Evolutionary conservation across 35 echinoderm and acorn worm species (phyloP), one percentile per base, ranked within the genome.

Genomic region (Heliocidaris erythrogramma): DNA sequence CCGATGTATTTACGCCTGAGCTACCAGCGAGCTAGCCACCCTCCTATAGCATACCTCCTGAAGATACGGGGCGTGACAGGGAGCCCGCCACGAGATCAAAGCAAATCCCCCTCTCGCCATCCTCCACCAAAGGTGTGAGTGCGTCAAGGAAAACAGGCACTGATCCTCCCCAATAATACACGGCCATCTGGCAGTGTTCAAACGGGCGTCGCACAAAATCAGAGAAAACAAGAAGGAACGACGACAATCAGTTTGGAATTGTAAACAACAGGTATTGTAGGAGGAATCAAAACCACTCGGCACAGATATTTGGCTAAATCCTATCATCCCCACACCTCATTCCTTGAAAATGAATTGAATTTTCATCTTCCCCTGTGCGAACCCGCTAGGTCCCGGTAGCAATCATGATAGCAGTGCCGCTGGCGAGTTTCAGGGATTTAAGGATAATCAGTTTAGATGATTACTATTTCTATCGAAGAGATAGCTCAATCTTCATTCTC

Each of bases 181-280:
- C 31, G 13, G 87, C 87, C 87, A 89, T 89, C 87, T 89, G 87
- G 87, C 87, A 89, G 12, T 30, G 47, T 42, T 89, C 87, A 47
- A 48, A 27, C 87, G 32, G 32, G 14, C 87, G 29, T 89, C 87
- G 87, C 18, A 42, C 35, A 42, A 42, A 42, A 42, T n/a, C n/a
- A 24, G 61, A 21, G 5, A 78, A n/a, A 89, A 48, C 31, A 89
- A 89, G 29, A 89, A 89, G 31, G 47, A 7, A 47, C 32, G 47
- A 13, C 47, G 87, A 89, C 87, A 89, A 48, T 89, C 12, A 32
- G 47, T 89, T 48, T 24, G 31, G 31, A 31, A 48, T 24, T 89
- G 87, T 89, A 89, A 89, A 89, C 87, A 89, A 89, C 87, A 89
- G 87, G 87, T 89, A 89, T 89, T 89, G 87, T 89, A 89, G 47